These are phyloP conservation scores for Uropetala carovei DNA, from an alignment of 2,888 invertebrate genomes.

Conservation along the genomic window DNA sequence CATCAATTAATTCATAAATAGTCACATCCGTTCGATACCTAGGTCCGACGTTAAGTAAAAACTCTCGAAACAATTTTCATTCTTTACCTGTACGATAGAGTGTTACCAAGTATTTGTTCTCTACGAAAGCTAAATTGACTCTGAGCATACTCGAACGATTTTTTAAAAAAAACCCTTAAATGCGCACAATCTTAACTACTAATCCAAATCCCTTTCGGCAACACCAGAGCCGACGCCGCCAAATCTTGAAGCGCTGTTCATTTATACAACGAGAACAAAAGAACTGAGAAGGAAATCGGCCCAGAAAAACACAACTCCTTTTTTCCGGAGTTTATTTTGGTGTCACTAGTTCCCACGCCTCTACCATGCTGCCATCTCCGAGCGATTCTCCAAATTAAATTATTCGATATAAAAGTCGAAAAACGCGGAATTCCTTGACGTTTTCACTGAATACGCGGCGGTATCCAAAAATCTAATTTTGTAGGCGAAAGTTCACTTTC, in stretches of 20 bases:
- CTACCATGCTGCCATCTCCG: neutral
- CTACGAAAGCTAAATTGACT: too few relatives aligned
- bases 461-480: neutral
- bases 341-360: neutral
- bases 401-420: neutral
- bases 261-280: neutral
- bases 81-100: too few relatives aligned
- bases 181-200: neutral
- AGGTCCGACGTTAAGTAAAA: too few relatives aligned
- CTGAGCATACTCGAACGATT: too few relatives aligned
- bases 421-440: neutral
- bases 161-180: neutral
- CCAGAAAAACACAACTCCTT: neutral
- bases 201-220: neutral
- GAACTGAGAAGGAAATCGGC: neutral
- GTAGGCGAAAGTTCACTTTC: neutral
- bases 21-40: too few relatives aligned
- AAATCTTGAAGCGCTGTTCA: neutral
- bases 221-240: neutral
- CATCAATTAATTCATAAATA: too few relatives aligned
- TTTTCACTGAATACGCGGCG: neutral
- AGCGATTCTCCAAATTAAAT: neutral
- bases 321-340: neutral
- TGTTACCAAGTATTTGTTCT: too few relatives aligned
- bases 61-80: too few relatives aligned